A percentile compares a stretch with the other conserved stretches of the same genome.
phyloP scores from a whole-genome alignment of 2,797 vertebrate genomes.

The Melanotaenia boesemani region DNA sequence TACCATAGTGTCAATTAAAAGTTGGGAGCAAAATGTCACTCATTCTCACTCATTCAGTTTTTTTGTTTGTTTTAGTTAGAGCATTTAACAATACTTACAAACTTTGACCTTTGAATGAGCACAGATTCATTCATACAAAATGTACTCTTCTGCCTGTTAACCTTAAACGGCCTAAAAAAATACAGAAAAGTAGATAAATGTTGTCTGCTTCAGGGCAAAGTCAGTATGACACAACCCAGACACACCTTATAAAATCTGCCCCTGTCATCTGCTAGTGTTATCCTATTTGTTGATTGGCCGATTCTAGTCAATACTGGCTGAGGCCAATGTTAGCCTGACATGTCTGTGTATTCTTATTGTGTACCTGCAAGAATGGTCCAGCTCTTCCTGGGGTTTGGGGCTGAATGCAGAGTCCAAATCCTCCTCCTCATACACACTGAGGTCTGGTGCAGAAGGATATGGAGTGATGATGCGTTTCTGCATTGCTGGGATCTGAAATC shows the following conservation, averaged over 20 bases:
- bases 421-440: slow-evolving; percentile 88
- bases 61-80: too few relatives aligned
- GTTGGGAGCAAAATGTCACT: neutral
- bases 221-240: neutral
- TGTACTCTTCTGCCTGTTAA: too few relatives aligned
- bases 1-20: neutral
- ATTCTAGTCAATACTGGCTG: neutral
- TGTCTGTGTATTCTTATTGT: neutral
- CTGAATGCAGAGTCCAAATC: slow-evolving; percentile 84
- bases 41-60: neutral
- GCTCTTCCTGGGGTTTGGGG: slow-evolving; percentile 83
- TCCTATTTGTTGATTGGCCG: neutral
- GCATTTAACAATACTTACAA: too few relatives aligned
- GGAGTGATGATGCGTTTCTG: slow-evolving; percentile 93
- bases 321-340: neutral
- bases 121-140: too few relatives aligned
- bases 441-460: slow-evolving; percentile 91
- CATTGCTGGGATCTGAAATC: slow-evolving; percentile 94
- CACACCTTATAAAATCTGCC: neutral
- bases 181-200: too few relatives aligned
- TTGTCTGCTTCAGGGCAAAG: neutral
- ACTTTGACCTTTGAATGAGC: neutral
- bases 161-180: too few relatives aligned
- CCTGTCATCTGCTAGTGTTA: too few relatives aligned
- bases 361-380: slow-evolving; percentile 87